A percentile compares a stretch with the other conserved stretches of the same genome.
Conservation (phyloP, 2,113 vertebrate species). For the Penelope pileata region DNA sequence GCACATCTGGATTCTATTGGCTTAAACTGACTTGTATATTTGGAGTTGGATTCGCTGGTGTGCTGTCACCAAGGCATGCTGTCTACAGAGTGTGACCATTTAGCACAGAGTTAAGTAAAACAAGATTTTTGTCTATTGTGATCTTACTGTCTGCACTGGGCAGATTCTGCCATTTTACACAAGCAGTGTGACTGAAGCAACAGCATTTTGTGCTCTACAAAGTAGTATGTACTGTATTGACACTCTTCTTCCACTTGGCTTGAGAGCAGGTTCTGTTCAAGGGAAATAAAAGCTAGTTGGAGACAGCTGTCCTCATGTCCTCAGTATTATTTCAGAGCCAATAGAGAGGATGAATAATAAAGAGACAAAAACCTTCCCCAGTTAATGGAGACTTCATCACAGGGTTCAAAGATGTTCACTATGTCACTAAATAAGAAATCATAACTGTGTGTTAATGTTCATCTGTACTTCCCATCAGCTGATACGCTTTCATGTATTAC, state of each 20-base stretch:
- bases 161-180: background rate
- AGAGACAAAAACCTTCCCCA: background rate
- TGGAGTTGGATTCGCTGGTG: background rate
- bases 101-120: background rate
- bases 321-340: background rate
- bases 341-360: background rate
- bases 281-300: background rate
- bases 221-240: background rate
- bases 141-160: background rate
- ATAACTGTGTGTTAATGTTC: fast-evolving
- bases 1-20: background rate
- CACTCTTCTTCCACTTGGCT: background rate
- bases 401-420: background rate
- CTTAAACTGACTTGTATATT: background rate
- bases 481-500: background rate
- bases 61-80: fast-evolving
- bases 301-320: too few relatives aligned
- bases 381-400: background rate
- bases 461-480: background rate
- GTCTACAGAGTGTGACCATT: background rate
- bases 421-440: background rate
- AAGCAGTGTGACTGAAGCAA: background rate
- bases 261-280: background rate
- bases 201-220: background rate
- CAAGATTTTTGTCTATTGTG: background rate